Conservation (phyloP, 1,140 invertebrate genomes). For the Nilaparvata lugens region DNA sequence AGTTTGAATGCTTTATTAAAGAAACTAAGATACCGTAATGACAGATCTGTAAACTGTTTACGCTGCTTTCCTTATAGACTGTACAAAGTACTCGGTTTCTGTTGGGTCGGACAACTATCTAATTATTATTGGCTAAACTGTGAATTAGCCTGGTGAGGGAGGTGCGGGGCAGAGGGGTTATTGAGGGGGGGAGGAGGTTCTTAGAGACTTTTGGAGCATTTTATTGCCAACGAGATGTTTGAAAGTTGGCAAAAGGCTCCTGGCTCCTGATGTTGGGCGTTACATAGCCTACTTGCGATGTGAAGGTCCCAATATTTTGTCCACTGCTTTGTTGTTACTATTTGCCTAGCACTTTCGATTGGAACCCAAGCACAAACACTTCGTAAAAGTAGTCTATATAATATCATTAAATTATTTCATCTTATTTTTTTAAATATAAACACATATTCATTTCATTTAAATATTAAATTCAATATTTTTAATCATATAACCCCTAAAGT, state of each 20-base stretch:
- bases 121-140: background rate
- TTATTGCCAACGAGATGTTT: background rate
- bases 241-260: background rate
- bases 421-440: slow-evolving; percentile 16
- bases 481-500: slow-evolving; percentile 23
- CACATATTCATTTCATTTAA: slow-evolving; percentile 21
- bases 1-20: background rate
- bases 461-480: slow-evolving; percentile 27
- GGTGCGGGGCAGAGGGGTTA: slow-evolving; percentile 1
- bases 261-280: slow-evolving; percentile 1
- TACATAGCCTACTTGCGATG: background rate
- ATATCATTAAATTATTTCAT: slow-evolving; percentile 15
- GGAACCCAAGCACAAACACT: slow-evolving; percentile 18
- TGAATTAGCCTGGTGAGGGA: background rate
- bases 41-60: slow-evolving; percentile 29
- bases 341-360: slow-evolving; percentile 1
- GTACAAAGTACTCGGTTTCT: background rate
- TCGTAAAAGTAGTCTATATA: slow-evolving; percentile 1
- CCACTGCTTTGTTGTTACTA: background rate
- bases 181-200: slow-evolving; percentile 11
- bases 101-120: background rate
- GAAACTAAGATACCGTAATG: slow-evolving; percentile 1
- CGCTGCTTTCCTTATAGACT: slow-evolving; percentile 17
- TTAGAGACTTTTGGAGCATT: slow-evolving; percentile 13
- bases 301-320: background rate